phyloP scores from a whole-genome alignment of 1,140 invertebrate genomes.

The Drosophila oshimai region DNA sequence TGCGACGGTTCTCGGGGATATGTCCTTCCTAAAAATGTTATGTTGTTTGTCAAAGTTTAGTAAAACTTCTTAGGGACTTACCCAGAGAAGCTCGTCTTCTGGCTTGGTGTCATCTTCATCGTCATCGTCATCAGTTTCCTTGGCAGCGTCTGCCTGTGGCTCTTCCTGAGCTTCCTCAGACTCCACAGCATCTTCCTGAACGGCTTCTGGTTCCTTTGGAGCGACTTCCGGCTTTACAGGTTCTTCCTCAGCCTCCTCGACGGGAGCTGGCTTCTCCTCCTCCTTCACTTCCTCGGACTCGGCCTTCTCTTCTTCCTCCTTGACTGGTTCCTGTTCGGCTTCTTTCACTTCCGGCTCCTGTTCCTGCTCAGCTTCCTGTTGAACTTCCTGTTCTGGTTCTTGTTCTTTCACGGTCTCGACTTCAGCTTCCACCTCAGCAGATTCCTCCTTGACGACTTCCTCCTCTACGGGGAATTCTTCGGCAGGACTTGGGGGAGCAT shows the following conservation, averaged over 20 bases:
- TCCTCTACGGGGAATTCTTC: slow-evolving; percentile 68
- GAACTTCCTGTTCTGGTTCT: slow-evolving; percentile 84
- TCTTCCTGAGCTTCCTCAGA: slow-evolving; percentile 39
- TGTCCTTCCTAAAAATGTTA: slow-evolving; percentile 84
- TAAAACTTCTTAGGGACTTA: slow-evolving; percentile 55
- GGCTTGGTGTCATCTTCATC: slow-evolving; percentile 83
- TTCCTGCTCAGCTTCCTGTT: slow-evolving; percentile 40
- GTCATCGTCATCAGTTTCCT: slow-evolving; percentile 48
- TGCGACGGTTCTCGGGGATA: slow-evolving; percentile 89
- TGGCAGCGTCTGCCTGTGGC: slow-evolving; percentile 24
- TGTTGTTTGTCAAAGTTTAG: too few relatives aligned
- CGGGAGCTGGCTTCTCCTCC: slow-evolving; percentile 30
- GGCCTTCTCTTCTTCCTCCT: slow-evolving; percentile 18
- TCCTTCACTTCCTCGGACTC: slow-evolving; percentile 43
- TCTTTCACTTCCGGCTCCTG: slow-evolving; percentile 15
- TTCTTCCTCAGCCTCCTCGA: slow-evolving; percentile 77
- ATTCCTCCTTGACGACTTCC: slow-evolving; percentile 64
- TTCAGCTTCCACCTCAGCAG: slow-evolving; percentile 42
- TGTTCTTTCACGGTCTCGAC: slow-evolving; percentile 31
- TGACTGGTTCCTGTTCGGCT: slow-evolving; percentile 40
- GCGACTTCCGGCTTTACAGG: slow-evolving; percentile 28
- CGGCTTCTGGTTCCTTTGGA: slow-evolving; percentile 37
- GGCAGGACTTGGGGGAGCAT: slow-evolving; percentile 78
- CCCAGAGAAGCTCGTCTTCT: slow-evolving; percentile 86
- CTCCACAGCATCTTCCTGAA: slow-evolving; percentile 40